A percentile compares a stretch with the other conserved stretches of the same genome.
phyloP scores from a whole-genome alignment of 2,888 invertebrate species.

The Acleris cristana region DNA sequence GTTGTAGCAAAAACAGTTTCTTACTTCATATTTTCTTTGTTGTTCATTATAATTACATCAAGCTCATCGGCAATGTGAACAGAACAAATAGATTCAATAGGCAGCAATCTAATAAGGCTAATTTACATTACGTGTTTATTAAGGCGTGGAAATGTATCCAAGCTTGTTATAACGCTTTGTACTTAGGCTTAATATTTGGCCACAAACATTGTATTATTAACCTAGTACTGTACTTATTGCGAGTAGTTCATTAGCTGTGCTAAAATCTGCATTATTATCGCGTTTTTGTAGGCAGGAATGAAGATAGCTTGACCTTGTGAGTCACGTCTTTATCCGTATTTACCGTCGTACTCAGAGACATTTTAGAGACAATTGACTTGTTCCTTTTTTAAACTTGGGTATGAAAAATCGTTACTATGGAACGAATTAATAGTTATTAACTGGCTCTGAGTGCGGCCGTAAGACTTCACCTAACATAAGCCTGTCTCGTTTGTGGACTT shows the following conservation, averaged over 20 bases:
- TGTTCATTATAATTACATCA: slow-evolving; percentile 5
- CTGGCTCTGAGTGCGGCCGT: too few relatives aligned
- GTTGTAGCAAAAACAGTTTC: background rate
- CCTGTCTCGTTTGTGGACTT: too few relatives aligned
- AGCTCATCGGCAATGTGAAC: slow-evolving; percentile 3
- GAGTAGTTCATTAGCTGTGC: slow-evolving; percentile 13
- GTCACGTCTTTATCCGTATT: slow-evolving; percentile 1
- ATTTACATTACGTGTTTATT: slow-evolving; percentile 1
- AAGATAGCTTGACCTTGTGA: slow-evolving; percentile 2
- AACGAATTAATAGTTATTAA: too few relatives aligned
- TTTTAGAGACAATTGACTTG: too few relatives aligned
- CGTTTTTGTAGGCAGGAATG: slow-evolving; percentile 6
- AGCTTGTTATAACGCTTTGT: slow-evolving; percentile 7
- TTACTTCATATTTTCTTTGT: too few relatives aligned
- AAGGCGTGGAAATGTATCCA: background rate
- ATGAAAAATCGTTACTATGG: too few relatives aligned
- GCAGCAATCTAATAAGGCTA: background rate
- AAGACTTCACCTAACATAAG: too few relatives aligned
- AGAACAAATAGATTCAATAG: slow-evolving; percentile 5
- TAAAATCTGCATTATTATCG: slow-evolving; percentile 13
- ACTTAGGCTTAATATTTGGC: slow-evolving; percentile 14
- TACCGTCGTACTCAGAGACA: background rate
- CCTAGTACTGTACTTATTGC: slow-evolving; percentile 6
- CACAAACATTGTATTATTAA: slow-evolving; percentile 9
- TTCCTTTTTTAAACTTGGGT: too few relatives aligned